These are phyloP conservation scores for Prietella phreatophila DNA, from an alignment of 2,113 vertebrate species.

Conservation along the genomic window DNA sequence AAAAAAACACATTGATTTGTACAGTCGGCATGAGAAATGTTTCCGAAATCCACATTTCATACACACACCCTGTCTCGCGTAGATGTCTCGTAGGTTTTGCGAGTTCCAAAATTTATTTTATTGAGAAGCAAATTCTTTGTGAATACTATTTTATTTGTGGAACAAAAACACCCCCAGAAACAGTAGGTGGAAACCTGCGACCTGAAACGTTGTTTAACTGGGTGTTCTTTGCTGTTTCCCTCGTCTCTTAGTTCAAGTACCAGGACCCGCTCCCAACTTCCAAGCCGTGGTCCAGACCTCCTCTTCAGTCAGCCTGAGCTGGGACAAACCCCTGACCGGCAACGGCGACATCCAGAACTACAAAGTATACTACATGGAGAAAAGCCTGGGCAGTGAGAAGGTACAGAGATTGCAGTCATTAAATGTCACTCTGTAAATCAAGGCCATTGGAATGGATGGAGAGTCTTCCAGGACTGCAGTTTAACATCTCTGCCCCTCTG, in stretches of 20 bases:
- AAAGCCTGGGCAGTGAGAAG: slow-evolving; percentile 83
- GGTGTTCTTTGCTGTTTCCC: not conserved
- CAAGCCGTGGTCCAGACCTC: slow-evolving; percentile 77
- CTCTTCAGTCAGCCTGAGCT: slow-evolving; percentile 80
- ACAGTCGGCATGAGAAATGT: not conserved
- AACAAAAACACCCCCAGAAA: not conserved
- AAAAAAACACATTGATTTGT: no score
- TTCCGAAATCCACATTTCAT: not conserved
- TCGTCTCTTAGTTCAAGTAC: slow-evolving; percentile 83
- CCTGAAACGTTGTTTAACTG: no score
- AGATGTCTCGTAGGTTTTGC: not conserved
- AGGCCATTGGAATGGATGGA: not conserved
- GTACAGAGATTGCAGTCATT: slow-evolving; percentile 59
- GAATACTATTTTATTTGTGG: not conserved
- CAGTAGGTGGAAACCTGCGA: not conserved
- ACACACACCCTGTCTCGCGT: not conserved
- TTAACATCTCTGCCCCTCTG: not conserved
- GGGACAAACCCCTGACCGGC: slow-evolving; percentile 88
- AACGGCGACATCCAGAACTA: slow-evolving; percentile 94
- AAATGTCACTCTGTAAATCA: not conserved
- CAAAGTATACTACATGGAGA: slow-evolving; percentile 93
- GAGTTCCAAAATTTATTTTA: not conserved
- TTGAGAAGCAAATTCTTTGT: not conserved
- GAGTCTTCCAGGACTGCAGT: not conserved
- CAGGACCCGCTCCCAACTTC: slow-evolving; percentile 91